These are phyloP conservation scores for Zaprionus lachaisei DNA, from an alignment of 1,140 invertebrate species.

Conservation along the genomic window DNA sequence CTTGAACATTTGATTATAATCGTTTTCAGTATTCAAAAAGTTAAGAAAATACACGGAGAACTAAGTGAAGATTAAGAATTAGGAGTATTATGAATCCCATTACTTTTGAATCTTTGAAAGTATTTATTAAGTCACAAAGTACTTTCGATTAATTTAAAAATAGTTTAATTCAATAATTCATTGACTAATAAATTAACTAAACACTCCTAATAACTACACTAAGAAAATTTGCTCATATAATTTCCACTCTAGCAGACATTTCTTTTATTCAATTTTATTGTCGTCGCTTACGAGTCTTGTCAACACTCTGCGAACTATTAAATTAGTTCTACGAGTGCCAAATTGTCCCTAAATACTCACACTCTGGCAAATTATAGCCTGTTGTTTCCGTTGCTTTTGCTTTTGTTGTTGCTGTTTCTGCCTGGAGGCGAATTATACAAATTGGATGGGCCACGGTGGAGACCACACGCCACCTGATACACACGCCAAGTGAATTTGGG, in stretches of 20 bases:
- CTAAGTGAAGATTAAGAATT: no score
- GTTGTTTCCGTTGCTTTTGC: background rate
- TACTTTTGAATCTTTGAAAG: background rate
- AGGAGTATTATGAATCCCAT: no score
- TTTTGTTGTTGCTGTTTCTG: constrained; percentile 8
- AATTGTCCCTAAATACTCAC: constrained; percentile 40
- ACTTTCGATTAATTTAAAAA: background rate
- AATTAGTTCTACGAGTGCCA: constrained; percentile 28
- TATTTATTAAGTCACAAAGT: background rate
- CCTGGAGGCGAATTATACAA: constrained; percentile 38
- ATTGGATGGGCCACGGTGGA: constrained; percentile 29
- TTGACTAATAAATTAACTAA: background rate
- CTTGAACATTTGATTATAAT: background rate
- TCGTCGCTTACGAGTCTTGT: constrained; percentile 30
- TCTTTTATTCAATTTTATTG: constrained; percentile 6
- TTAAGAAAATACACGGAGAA: no score
- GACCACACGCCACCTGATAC: constrained; percentile 63
- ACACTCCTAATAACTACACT: no score
- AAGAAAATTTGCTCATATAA: background rate
- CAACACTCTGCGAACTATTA: constrained; percentile 32
- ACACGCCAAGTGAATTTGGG: constrained; percentile 61
- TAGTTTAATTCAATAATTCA: background rate
- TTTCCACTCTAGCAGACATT: background rate
- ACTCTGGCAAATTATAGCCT: constrained; percentile 35
- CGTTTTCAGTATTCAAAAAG: background rate